Base-by-base conservation (phyloP, 2,888 invertebrate species). In the Sinelater perroti region DNA sequence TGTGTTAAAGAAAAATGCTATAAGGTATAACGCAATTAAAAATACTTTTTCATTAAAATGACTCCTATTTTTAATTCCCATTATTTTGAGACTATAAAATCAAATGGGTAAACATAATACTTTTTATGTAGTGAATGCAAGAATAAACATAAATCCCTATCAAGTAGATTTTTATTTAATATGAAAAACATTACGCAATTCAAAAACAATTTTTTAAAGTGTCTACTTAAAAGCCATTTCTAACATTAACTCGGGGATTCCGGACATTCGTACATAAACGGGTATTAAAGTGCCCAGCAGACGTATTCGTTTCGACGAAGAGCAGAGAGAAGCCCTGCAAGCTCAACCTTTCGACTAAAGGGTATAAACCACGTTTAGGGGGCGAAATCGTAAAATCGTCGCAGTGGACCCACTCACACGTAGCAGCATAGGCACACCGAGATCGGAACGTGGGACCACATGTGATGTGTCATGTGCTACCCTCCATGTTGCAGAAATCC, bases 401-500 rank as follows among this genome's bases (percentile, higher is more conserved):
- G 36, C 38, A 50, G 40, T 50, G 38, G 26, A 50, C 30, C 38
- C 50, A 50, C 40, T 50, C 38, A 50, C 50, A 50, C 50, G 50
- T 50, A 50, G 28, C 20, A 30, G 40, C 20, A 50, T 50, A 38
- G 50, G 42, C 31, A 33, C 36, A 53, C 36, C 45, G 21, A 18
- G 36, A 53, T 31, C 46, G 14, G 44, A 53, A 36, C 38, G 53
- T 53, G 53, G 45, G 38, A 31, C 53, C 53, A 53, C 45, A 53
- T 53, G 38, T 53, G 53, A 53, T 53, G 38, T 53, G 31, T 46
- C 46, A 36, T 45, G 53, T 53, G 53, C 26, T 53, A 53, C 53
- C 52, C 44, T 45, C 53, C 46, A 44, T 53, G 53, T 46, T 53
- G 44, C 46, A 46, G 35, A 53, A 53, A 45, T 53, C 53, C 46